phyloP scores from a whole-genome alignment of 2,888 invertebrate species.

The Ormyrus rosae region DNA sequence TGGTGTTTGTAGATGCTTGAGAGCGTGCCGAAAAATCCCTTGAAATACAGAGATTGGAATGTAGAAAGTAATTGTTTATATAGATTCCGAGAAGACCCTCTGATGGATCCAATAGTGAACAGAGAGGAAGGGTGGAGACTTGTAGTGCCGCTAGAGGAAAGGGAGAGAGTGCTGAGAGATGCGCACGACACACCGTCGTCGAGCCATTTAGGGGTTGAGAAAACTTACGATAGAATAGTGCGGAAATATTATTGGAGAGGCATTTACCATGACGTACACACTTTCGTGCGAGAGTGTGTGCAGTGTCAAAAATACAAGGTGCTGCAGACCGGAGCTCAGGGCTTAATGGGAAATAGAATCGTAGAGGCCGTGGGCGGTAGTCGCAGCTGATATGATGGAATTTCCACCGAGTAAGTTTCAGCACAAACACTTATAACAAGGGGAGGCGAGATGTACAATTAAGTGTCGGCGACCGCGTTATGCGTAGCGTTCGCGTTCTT shows the following conservation, averaged over 20 bases:
- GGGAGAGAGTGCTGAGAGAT: background rate
- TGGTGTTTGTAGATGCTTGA: too few species aligned
- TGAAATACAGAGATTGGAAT: background rate
- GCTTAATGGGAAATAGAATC: background rate
- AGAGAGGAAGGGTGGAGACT: background rate
- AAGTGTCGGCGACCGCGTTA: constrained; percentile 1
- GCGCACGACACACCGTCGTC: too few species aligned
- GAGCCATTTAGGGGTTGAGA: constrained; percentile 1
- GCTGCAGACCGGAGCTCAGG: background rate
- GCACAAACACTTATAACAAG: background rate
- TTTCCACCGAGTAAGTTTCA: background rate
- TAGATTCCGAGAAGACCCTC: background rate
- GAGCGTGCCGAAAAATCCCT: background rate
- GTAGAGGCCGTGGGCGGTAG: background rate
- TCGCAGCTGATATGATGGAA: background rate
- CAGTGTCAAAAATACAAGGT: background rate
- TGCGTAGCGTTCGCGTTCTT: background rate
- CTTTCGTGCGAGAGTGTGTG: background rate
- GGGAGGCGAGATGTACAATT: too few species aligned
- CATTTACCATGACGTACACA: background rate
- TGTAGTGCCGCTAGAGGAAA: background rate
- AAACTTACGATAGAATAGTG: constrained; percentile 1
- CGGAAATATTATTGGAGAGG: background rate
- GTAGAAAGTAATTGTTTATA: background rate
- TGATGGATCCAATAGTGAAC: background rate